Conservation (phyloP, 2,888 invertebrate species). For the Dicranocentrus wangi region DNA sequence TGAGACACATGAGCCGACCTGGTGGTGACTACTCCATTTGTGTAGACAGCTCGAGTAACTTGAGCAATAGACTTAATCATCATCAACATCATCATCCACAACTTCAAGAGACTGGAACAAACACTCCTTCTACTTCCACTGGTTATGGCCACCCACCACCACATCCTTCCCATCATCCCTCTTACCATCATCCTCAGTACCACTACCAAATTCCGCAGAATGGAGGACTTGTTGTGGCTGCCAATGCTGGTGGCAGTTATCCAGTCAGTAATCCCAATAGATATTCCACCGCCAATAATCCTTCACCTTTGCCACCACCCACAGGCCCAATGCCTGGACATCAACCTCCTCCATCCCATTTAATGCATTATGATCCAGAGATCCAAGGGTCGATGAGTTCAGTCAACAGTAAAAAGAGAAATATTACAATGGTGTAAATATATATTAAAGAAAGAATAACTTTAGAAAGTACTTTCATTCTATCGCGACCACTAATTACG, state of each 20-base stretch:
- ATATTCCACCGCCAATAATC: slow-evolving; percentile 55
- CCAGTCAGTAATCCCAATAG: slow-evolving; percentile 61
- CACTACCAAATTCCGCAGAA: slow-evolving; percentile 71
- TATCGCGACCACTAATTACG: too few species aligned
- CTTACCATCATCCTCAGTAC: slow-evolving; percentile 57
- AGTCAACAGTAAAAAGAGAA: slow-evolving; percentile 77
- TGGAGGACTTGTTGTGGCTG: slow-evolving; percentile 60
- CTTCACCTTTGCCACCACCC: slow-evolving; percentile 59
- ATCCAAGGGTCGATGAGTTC: slow-evolving; percentile 79
- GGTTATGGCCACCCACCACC: slow-evolving; percentile 34
- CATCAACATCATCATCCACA: slow-evolving; percentile 49
- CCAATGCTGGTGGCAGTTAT: slow-evolving; percentile 47
- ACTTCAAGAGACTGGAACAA: slow-evolving; percentile 53
- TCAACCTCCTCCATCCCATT: slow-evolving; percentile 61
- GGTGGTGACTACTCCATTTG: slow-evolving; percentile 69
- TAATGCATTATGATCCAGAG: slow-evolving; percentile 76
- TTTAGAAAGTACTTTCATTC: too few species aligned
- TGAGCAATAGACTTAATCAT: slow-evolving; percentile 59
- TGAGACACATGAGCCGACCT: slow-evolving; percentile 63
- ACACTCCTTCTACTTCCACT: slow-evolving; percentile 41
- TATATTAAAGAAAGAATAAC: background rate
- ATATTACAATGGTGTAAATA: slow-evolving; percentile 79
- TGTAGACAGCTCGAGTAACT: slow-evolving; percentile 64
- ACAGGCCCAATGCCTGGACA: slow-evolving; percentile 30
- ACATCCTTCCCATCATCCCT: slow-evolving; percentile 39